Base-by-base conservation (phyloP, 2,797 vertebrate species). In the Gallinago nigripennis region DNA sequence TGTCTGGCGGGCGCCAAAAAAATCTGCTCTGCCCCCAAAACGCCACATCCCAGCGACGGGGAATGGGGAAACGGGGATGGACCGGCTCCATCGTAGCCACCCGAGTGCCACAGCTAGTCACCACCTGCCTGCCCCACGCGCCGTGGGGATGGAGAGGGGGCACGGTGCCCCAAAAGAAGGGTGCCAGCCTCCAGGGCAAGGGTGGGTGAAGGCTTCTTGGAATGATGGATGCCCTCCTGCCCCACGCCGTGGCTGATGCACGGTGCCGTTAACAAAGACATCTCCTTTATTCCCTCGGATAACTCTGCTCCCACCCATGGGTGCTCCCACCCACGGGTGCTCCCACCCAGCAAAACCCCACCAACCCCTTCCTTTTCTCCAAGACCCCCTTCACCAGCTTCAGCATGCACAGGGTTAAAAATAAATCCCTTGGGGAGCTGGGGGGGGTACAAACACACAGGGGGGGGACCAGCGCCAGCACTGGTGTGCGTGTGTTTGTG, bases 1-100 rank as follows among this genome's bases (percentile, higher is more conserved):
- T 94, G 94, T 96, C 82, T 96, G 94, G 88, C 50, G 8, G 90
- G 88, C 70, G 46, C 92, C 91, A 94, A 90, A 91, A 94, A 94
- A 94, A 92, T 19, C 86, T 66, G 82, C 86, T 86, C 86, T 86
- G 88, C 77, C 73, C 93, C 92, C 79, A 88, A 83, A 95, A 15
- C 17, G 15, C 71, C 25, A 9, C 83, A 65, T 68, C 65, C 83
- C 30, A 0, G n/a, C n/a, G 46, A 60, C 1, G 4, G 61, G 66
- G 45, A 41, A 16, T 2, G 31, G 61, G 45, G 50, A 46, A 84
- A 35, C 2, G 27, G n/a, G 35, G 31, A 54, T 0, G 41, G 68
- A 65, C 14, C 4, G 1, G 45, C 66, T 56, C 23, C 87, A 8
- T 3, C 5, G 13, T 41, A 23, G 61, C 60, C 11, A 1, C 46